Evolutionary conservation across 1,140 invertebrate species (phyloP).

Genomic region (Temnothorax curvispinosus): DNA sequence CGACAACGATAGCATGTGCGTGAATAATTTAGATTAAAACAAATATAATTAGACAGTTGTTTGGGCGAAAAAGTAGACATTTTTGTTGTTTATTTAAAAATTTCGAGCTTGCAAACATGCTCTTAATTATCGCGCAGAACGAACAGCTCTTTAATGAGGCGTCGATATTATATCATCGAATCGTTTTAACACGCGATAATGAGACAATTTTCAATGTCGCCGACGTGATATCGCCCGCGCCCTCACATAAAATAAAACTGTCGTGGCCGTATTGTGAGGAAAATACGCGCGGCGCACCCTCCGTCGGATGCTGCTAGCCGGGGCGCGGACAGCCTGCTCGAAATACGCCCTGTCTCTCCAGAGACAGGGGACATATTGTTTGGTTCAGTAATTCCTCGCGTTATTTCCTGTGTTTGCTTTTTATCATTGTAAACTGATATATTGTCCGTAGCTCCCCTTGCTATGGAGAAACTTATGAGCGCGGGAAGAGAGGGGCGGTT

Average conservation of each 20-base stretch:
- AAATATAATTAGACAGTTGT: background rate
- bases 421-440: conserved; percentile 85
- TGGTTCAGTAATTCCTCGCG: conserved; percentile 83
- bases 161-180: background rate
- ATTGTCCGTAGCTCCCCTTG: conserved; percentile 80
- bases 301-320: conserved; percentile 67
- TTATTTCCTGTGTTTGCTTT: conserved; percentile 84
- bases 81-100: background rate
- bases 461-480: conserved; percentile 42
- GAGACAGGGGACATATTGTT: conserved; percentile 83
- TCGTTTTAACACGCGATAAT: conserved; percentile 52
- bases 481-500: conserved; percentile 18
- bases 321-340: conserved; percentile 46
- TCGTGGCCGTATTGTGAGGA: conserved; percentile 61
- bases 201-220: conserved; percentile 48
- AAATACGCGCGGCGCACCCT: conserved; percentile 64
- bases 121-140: background rate
- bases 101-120: background rate
- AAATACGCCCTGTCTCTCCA: conserved; percentile 76
- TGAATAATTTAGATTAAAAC: background rate
- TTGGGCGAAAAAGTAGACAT: background rate
- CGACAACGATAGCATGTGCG: too few relatives aligned
- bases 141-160: background rate
- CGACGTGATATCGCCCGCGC: conserved; percentile 7
- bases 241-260: conserved; percentile 59